phyloP scores from a whole-genome alignment of 2,888 invertebrate species.

The Coenonympha glycerion region DNA sequence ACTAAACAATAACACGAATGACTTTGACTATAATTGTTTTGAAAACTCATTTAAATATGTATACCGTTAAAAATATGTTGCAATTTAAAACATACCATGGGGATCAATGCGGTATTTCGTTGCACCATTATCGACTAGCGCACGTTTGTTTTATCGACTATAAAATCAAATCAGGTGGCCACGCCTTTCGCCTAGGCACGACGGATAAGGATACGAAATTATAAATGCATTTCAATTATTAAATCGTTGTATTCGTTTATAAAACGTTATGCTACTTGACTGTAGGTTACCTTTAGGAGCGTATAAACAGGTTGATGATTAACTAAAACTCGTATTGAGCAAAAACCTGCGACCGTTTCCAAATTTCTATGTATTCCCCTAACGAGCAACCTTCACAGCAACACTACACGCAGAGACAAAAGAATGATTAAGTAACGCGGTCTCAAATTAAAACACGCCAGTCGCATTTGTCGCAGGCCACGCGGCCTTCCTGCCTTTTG shows the following conservation, averaged over 20 bases:
- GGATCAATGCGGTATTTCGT: constrained; percentile 33
- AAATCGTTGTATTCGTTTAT: neutral
- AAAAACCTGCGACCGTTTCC: too few species aligned
- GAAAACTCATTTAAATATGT: constrained; percentile 53
- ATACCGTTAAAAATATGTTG: constrained; percentile 40
- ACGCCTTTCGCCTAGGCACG: constrained; percentile 55
- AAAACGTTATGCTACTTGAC: constrained; percentile 5
- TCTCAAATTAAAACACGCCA: constrained; percentile 41
- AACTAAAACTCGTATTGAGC: too few species aligned
- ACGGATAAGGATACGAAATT: constrained; percentile 15
- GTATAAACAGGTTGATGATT: neutral
- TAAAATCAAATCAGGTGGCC: constrained; percentile 52
- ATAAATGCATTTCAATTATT: constrained; percentile 3
- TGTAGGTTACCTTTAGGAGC: neutral
- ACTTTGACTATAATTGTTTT: constrained; percentile 23
- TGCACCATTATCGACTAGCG: constrained; percentile 42
- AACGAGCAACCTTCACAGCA: constrained; percentile 24
- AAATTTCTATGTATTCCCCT: neutral
- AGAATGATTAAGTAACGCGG: constrained; percentile 35
- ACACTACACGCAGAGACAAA: constrained; percentile 22
- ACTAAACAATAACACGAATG: constrained; percentile 38
- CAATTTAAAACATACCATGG: constrained; percentile 34
- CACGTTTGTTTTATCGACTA: constrained; percentile 51
- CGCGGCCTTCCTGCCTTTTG: constrained; percentile 66
- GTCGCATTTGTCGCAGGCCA: constrained; percentile 55